Percentiles rank a stretch among this genome's conserved stretches.
Evolutionary conservation across 2,113 vertebrate genomes (phyloP).

Genomic region (Trichomycterus rosablanca): DNA sequence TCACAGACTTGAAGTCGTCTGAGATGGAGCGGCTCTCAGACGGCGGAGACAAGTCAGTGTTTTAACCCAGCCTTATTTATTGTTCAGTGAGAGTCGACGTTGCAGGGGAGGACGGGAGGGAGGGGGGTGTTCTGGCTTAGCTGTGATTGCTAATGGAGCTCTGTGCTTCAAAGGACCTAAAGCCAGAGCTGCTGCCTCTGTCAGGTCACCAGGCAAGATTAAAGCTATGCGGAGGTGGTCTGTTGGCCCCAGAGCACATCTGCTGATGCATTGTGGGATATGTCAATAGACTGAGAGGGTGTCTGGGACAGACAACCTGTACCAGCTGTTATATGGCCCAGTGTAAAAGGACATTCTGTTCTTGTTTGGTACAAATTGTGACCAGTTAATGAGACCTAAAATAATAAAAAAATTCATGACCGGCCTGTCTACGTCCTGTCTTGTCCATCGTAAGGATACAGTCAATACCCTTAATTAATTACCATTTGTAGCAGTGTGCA

Average conservation of each 20-base stretch:
- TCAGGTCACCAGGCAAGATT: conserved; percentile 45
- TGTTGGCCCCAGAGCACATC: conserved; percentile 17
- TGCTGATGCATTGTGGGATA: conserved; percentile 39
- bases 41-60: conserved; percentile 28
- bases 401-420: no score
- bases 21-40: conserved; percentile 45
- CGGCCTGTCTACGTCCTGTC: no score
- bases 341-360: conserved; percentile 5
- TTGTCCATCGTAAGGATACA: no score
- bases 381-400: no score
- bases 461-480: no score
- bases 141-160: conserved; percentile 47
- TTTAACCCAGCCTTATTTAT: conserved; percentile 42
- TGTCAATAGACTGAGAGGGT: conserved; percentile 29
- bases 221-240: conserved; percentile 38
- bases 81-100: conserved; percentile 40
- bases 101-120: background rate
- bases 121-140: conserved; percentile 32
- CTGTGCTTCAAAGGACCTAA: conserved; percentile 40
- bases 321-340: conserved; percentile 17
- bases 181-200: conserved; percentile 39
- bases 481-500: no score
- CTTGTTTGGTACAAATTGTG: no score
- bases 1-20: conserved; percentile 44
- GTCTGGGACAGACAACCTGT: conserved; percentile 17